Conservation (phyloP, 2,113 vertebrate genomes). For the Epinephelus lanceolatus region DNA sequence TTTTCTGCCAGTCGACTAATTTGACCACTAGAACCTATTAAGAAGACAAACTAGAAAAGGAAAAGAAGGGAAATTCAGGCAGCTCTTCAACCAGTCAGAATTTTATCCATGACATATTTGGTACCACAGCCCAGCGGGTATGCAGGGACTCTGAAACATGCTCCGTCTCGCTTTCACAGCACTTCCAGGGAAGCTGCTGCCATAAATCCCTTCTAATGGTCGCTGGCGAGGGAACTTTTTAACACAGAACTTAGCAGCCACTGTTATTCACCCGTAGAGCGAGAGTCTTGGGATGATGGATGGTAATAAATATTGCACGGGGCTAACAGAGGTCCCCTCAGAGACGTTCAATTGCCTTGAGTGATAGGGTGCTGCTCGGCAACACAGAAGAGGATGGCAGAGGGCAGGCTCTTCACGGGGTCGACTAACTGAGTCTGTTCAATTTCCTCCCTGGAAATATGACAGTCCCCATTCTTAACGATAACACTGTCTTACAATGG, state of each 20-base stretch:
- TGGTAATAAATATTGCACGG: constrained; percentile 82
- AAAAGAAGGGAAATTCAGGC: constrained; percentile 31
- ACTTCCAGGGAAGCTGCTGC: constrained; percentile 60
- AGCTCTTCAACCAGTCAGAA: constrained; percentile 44
- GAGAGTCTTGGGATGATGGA: constrained; percentile 73
- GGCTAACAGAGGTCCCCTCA: constrained; percentile 81
- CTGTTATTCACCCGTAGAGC: constrained; percentile 72
- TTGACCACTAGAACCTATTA: constrained; percentile 15
- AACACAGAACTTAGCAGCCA: constrained; percentile 76
- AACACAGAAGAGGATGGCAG: constrained; percentile 72
- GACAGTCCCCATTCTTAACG: constrained; percentile 41
- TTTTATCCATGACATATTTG: constrained; percentile 64
- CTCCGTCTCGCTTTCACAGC: constrained; percentile 64
- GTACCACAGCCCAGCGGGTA: constrained; percentile 54
- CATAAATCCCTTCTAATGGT: constrained; percentile 80
- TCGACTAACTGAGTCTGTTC: constrained; percentile 68
- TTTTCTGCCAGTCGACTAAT: constrained; percentile 1
- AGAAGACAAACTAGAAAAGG: constrained; percentile 21
- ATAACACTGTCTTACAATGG: constrained; percentile 44
- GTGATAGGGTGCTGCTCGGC: constrained; percentile 77
- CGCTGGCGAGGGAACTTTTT: constrained; percentile 76
- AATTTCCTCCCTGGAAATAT: constrained; percentile 67
- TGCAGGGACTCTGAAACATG: constrained; percentile 55
- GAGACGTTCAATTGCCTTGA: constrained; percentile 81
- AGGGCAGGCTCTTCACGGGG: constrained; percentile 70